phyloP scores from a whole-genome alignment of 2,113 vertebrate species.

The Marmota flaviventris region DNA sequence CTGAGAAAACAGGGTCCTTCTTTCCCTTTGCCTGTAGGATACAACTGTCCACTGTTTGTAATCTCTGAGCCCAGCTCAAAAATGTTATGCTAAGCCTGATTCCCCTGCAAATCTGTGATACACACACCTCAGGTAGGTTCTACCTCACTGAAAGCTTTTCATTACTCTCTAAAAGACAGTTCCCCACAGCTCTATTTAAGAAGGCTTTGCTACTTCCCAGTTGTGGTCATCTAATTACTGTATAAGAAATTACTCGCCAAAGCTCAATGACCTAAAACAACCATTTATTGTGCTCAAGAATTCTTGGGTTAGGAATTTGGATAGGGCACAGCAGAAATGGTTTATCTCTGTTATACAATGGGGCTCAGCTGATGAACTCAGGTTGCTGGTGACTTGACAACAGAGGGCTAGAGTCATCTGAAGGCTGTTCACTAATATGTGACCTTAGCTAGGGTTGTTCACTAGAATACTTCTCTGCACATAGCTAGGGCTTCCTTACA shows the following conservation, averaged over 20 bases:
- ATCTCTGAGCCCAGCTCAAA: background rate
- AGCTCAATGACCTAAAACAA: slow-evolving; percentile 8
- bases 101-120: background rate
- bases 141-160: background rate
- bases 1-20: background rate
- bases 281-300: background rate
- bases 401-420: background rate
- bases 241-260: background rate
- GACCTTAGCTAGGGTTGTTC: background rate
- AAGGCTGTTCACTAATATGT: background rate
- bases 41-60: background rate
- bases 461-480: background rate
- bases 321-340: background rate
- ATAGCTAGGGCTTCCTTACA: slow-evolving; percentile 29
- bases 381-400: slow-evolving; percentile 26
- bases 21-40: background rate
- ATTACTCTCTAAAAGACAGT: slow-evolving; percentile 1
- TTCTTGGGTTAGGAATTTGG: slow-evolving; percentile 9
- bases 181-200: background rate
- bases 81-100: background rate
- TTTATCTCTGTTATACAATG: background rate
- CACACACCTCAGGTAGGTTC: background rate
- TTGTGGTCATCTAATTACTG: background rate
- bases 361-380: background rate
- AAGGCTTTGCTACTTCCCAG: background rate